phyloP scores from a whole-genome alignment of 2,113 vertebrate species.

The Laterallus jamaicensis region DNA sequence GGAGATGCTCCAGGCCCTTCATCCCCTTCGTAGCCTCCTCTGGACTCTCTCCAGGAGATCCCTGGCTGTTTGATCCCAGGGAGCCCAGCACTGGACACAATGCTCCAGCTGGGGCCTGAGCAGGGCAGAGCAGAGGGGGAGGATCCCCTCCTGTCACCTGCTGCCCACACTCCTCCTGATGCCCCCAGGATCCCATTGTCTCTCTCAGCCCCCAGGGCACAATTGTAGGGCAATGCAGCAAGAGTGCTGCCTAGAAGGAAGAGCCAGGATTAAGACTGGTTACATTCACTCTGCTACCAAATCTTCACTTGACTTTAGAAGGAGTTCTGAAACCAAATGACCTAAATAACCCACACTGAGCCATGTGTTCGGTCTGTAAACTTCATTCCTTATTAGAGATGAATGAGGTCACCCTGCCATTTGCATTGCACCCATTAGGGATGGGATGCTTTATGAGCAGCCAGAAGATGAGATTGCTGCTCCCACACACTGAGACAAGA shows the following conservation, averaged over 20 bases:
- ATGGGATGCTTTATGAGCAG: neutral
- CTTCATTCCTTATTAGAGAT: accelerated
- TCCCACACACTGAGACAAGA: neutral
- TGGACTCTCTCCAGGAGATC: too few relatives aligned
- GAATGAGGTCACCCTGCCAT: neutral
- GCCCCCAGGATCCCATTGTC: too few relatives aligned
- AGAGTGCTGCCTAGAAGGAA: neutral
- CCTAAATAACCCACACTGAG: neutral
- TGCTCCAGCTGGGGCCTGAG: too few relatives aligned
- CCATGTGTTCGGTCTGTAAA: neutral
- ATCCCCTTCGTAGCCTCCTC: too few relatives aligned
- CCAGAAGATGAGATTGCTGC: neutral
- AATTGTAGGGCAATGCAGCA: neutral
- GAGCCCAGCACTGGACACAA: too few relatives aligned
- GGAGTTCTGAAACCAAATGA: neutral
- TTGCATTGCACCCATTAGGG: neutral
- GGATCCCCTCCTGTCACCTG: too few relatives aligned
- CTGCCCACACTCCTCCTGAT: too few relatives aligned
- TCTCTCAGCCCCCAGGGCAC: too few relatives aligned
- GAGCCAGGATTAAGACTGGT: neutral
- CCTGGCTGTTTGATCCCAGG: too few relatives aligned
- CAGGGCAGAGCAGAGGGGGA: too few relatives aligned
- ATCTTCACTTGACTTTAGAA: neutral
- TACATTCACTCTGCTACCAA: neutral
- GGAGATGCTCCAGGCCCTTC: too few relatives aligned